Base-by-base conservation (phyloP, 2,113 vertebrate species). In the Laterallus jamaicensis region DNA sequence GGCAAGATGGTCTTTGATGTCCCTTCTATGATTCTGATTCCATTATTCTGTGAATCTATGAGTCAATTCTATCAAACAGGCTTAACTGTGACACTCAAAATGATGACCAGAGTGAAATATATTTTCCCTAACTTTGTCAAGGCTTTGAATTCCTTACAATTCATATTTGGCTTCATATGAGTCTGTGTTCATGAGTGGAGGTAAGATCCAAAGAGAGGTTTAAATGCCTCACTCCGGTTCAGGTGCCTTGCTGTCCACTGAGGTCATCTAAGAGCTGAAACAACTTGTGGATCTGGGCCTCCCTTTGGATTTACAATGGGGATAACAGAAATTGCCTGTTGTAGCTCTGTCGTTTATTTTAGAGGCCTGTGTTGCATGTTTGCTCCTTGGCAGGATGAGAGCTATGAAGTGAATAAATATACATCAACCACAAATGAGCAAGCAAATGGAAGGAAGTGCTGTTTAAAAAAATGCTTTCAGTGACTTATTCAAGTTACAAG, bases 401-500 rank as follows among this genome's bases (percentile, higher is more conserved):
- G 40, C 74, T 82, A 93, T 0, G 0, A 94, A 95, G 81, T 63
- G 92, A 93, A 94, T 86, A 95, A 97, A 93, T 92, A 95, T 24
- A 95, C 80, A 96, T 93, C 81, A 91, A 66, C 90, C 95, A 96
- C 95, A 97, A 94, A 92, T 73, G 86, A 94, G 80, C 88, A 84
- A 91, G 86, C 55, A 92, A 96, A 96, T 96, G 86, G 93, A 95
- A 96, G 96, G 96, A 96, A 96, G 86, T 88, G 50, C 80, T 82
- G 77, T 79, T 92, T 56, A 50, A 95, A 96, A 95, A 96, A 75
- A 69, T 21, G 69, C 31, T 82, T 94, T 95, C 86, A 75, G 93
- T 89, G 86, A 94, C 80, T 94, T 96, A 82, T 82, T 96, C 92
- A 91, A 94, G 63, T 96, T 91, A 87, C 86, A 92, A 95, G 81